These are phyloP conservation scores for Oenanthe oenanthe DNA, from an alignment of 2,113 vertebrate genomes.

Conservation along the genomic window DNA sequence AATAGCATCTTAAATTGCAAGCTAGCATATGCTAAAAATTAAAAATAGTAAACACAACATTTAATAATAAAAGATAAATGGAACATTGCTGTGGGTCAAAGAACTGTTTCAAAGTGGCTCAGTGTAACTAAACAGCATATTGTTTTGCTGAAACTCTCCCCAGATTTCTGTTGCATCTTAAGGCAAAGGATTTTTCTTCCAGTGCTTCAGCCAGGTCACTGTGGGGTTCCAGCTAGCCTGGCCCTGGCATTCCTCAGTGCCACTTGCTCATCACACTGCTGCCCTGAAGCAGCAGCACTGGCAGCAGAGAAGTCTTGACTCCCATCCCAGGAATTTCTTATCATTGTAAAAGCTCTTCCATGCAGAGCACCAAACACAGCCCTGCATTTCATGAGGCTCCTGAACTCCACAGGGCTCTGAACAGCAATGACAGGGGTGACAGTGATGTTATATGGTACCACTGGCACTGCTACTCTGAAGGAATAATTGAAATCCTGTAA, in stretches of 20 bases:
- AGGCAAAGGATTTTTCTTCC: not conserved
- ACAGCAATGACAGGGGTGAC: not conserved
- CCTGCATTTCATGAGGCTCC: not conserved
- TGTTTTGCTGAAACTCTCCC: not conserved
- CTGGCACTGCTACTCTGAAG: not conserved
- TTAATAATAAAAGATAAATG: slow-evolving; percentile 19
- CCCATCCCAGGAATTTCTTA: not conserved
- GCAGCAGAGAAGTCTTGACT: not conserved
- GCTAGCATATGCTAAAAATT: slow-evolving; percentile 49
- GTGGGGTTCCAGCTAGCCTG: not conserved
- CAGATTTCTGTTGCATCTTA: not conserved
- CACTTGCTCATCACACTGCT: accelerated
- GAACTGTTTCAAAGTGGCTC: not conserved
- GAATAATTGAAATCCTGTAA: not conserved
- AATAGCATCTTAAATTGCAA: slow-evolving; percentile 10
- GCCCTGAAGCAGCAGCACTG: not conserved
- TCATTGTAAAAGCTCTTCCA: not conserved
- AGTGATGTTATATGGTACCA: not conserved
- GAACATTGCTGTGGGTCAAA: slow-evolving; percentile 15
- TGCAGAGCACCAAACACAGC: not conserved
- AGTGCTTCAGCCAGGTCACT: not conserved
- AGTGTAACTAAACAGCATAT: not conserved
- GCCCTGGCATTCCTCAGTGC: not conserved
- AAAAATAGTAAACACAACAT: slow-evolving; percentile 3
- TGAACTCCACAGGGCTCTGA: not conserved